phyloP scores from a whole-genome alignment of 2,888 invertebrate genomes.

The Parasteatoda lunata region DNA sequence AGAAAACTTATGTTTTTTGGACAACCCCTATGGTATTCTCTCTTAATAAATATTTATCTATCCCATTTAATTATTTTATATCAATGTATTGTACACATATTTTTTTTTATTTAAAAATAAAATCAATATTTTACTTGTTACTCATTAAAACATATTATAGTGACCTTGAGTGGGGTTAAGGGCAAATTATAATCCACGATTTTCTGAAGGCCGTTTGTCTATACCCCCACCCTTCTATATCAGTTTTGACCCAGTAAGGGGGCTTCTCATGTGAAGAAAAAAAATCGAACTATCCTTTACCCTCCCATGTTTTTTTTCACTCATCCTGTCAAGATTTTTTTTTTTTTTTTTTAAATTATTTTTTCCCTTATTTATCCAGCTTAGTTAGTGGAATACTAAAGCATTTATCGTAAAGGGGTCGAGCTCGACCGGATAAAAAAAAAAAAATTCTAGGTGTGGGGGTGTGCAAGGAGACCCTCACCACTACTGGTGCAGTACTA shows the following conservation, averaged over 20 bases:
- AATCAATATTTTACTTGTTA: too few relatives aligned
- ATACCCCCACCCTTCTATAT: neutral
- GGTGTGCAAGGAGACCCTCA: slow-evolving; percentile 5
- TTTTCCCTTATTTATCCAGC: neutral
- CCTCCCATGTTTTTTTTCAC: neutral
- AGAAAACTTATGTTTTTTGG: too few relatives aligned
- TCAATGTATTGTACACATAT: too few relatives aligned
- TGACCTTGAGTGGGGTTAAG: too few relatives aligned
- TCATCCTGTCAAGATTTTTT: neutral
- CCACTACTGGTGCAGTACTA: slow-evolving; percentile 19
- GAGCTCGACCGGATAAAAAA: slow-evolving; percentile 1
- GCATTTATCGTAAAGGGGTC: slow-evolving; percentile 1
- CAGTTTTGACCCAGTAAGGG: neutral
- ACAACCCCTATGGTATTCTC: too few relatives aligned
- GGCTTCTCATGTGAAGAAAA: neutral
- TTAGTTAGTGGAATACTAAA: neutral
- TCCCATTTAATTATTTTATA: too few relatives aligned
- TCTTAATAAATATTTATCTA: too few relatives aligned
- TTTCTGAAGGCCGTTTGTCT: neutral
- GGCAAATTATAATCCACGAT: neutral
- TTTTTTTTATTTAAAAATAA: too few relatives aligned
- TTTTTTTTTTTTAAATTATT: neutral
- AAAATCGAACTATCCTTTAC: neutral
- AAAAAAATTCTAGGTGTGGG: neutral
- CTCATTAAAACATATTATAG: too few relatives aligned